These are phyloP conservation scores for Apogon hyalosoma DNA, from an alignment of 2,797 vertebrate genomes.

Conservation along the genomic window DNA sequence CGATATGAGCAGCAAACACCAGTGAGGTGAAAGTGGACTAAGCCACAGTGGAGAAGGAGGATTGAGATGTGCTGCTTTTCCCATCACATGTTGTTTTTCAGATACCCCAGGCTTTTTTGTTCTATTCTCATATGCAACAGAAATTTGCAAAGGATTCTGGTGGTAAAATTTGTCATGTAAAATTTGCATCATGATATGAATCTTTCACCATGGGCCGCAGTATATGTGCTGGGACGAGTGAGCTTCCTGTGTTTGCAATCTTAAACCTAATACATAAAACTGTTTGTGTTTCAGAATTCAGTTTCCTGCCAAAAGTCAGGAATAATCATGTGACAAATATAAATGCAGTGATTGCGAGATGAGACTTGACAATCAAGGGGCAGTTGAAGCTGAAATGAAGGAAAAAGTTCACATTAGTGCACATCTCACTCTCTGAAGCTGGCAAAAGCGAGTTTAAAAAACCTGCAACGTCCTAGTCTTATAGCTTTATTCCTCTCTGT, in stretches of 20 bases:
- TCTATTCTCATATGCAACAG: slow-evolving; percentile 1
- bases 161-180: slow-evolving; percentile 32
- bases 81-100: slow-evolving; percentile 52
- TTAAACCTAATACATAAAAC: background rate
- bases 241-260: slow-evolving; percentile 1
- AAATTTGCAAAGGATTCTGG: slow-evolving; percentile 22
- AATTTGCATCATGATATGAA: slow-evolving; percentile 33
- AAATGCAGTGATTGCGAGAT: background rate
- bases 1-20: slow-evolving; percentile 46
- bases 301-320: background rate
- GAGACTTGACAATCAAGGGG: background rate
- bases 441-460: slow-evolving; percentile 21
- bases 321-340: background rate
- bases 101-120: slow-evolving; percentile 32
- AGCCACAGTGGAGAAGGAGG: slow-evolving; percentile 18
- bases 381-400: slow-evolving; percentile 9
- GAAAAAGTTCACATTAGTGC: background rate
- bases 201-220: slow-evolving; percentile 22
- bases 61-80: slow-evolving; percentile 54
- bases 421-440: slow-evolving; percentile 11
- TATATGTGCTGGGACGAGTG: slow-evolving; percentile 2
- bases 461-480: slow-evolving; percentile 26
- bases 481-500: slow-evolving; percentile 21
- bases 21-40: slow-evolving; percentile 61
- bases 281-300: background rate